Base-by-base conservation (phyloP, 2,888 invertebrate genomes). In the Pristionchus entomophagus region DNA sequence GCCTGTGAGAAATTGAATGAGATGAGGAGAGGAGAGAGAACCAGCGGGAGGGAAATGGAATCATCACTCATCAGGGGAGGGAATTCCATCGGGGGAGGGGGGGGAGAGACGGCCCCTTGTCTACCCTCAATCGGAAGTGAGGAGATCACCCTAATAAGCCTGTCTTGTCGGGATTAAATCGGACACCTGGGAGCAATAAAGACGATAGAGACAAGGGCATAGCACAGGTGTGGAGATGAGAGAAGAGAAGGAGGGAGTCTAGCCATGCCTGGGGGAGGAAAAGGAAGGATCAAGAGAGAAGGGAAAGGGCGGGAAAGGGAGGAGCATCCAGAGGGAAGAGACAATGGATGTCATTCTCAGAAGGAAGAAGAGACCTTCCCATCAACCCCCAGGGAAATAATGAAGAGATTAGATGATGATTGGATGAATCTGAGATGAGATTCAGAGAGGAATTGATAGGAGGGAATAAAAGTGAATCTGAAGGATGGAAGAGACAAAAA, bases 161-260 rank as follows among this genome's bases (percentile, higher is more conserved):
- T 65, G 29, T 17, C 45, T 73, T 45, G 45, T 45, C 41, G 35
- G 32, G 73, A 73, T 73, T 45, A 73, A 73, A 73, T 73, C 41
- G 73, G 73, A 73, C 73, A 73, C 73, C 73, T 73, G 73, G 73
- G 65, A 69, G 41, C 26, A 38, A n/a, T 73, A 73, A 73, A 73
- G 10, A 8, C 19, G 69, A 45, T n/a, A n/a, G n/a, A 35, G 73
- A 73, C 26, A 4, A 45, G 78, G 65, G 65, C 6, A 29, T 12
- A 29, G 35, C 5, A 29, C 10, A 35, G 65, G 65, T 65, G 65
- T 3, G 29, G 32, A 22, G 59, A 26, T n/a, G 29, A 32, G 65
- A 65, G 65, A 49, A 49, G 78, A 45, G 73, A 45, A 77, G 77
- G 65, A 69, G 2, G 19, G 41, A n/a, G n/a, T 26, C 19, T 26